These are phyloP conservation scores for Amblyopsis hoosieri DNA, from an alignment of 2,797 vertebrate species.

Conservation along the genomic window DNA sequence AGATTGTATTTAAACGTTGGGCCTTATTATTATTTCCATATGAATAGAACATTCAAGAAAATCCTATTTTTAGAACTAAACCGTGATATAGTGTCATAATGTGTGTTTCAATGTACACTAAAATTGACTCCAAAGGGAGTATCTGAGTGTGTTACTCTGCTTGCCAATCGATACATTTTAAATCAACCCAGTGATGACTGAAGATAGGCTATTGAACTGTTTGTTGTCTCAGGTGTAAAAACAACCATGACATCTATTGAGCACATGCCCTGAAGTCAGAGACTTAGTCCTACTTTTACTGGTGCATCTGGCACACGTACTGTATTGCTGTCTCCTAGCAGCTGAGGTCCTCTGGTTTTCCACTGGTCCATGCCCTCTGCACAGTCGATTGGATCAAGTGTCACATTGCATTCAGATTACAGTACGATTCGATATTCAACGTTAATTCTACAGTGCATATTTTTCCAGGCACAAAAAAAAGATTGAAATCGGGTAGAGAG, in stretches of 20 bases:
- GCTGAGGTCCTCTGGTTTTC: slow-evolving; percentile 24
- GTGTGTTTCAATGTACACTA: too few species aligned
- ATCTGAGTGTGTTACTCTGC: slow-evolving; percentile 10
- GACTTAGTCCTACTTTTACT: slow-evolving; percentile 22
- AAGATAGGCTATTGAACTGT: slow-evolving; percentile 22
- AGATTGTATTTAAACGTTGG: slow-evolving; percentile 73
- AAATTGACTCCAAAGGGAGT: neutral
- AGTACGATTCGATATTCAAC: neutral
- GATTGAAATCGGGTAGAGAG: neutral
- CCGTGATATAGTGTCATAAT: too few species aligned
- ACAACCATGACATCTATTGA: slow-evolving; percentile 26
- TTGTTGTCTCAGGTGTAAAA: slow-evolving; percentile 52
- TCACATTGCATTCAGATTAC: slow-evolving; percentile 2
- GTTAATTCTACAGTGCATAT: neutral
- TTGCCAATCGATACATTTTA: slow-evolving; percentile 37
- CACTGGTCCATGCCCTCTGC: neutral
- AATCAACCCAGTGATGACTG: slow-evolving; percentile 30
- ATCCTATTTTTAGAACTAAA: too few species aligned
- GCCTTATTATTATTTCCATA: neutral
- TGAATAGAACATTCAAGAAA: too few species aligned
- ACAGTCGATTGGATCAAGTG: neutral
- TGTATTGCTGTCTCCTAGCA: slow-evolving; percentile 15
- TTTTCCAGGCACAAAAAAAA: too few species aligned
- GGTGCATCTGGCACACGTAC: slow-evolving; percentile 23
- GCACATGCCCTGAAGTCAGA: slow-evolving; percentile 45